Base-by-base conservation (phyloP, 2,113 vertebrate species). In the Sebastes schlegelii region DNA sequence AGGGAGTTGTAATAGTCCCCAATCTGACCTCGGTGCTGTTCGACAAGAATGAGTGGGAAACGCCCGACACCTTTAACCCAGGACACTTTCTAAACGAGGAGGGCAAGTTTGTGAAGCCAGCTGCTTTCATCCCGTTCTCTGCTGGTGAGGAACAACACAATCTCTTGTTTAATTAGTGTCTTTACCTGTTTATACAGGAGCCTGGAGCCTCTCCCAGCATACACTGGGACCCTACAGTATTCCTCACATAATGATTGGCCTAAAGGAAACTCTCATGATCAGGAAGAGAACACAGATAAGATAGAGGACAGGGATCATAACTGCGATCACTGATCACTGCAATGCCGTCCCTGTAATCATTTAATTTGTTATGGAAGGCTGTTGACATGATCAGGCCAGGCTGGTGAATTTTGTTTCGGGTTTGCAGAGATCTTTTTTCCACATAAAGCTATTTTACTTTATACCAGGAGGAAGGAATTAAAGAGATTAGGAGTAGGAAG, bases 121-220 rank as follows among this genome's bases (percentile, higher is more conserved):
- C 96, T 58, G 82, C 94, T 83, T 97, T 97, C 84, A 75, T 97
- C 34, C 95, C 96, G 66, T 97, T 97, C 88, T 97, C 96, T 82
- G 75, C 91, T 76, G 95, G 96, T 96, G 74, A 91, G 82, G 60
- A 88, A 8, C 60, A 45, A 73, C 19, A 43, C 95, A 73, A 6
- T n/a, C 5, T 5, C 64, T 49, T 12, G 6, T 42, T 9, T 49
- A 19, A 49, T 23, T 16, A 8, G 11, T 68, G 26, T 19, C 7
- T 46, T 48, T 3, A 54, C 1, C 19, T 81, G 19, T 67, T 67
- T 8, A n/a, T 64, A 64, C 5, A 23, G 45, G 8, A 42, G 8
- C 2, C 8, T 16, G 10, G n/a, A 45, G 12, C 4, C 6, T 34
- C 1, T 16, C 19, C n/a, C 64, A 66, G 10, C 46, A 52, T 40